A percentile compares a stretch with the other conserved stretches of the same genome.
These are phyloP conservation scores for Eupithecia centaureata DNA, from an alignment of 2,888 invertebrate genomes.

Conservation along the genomic window DNA sequence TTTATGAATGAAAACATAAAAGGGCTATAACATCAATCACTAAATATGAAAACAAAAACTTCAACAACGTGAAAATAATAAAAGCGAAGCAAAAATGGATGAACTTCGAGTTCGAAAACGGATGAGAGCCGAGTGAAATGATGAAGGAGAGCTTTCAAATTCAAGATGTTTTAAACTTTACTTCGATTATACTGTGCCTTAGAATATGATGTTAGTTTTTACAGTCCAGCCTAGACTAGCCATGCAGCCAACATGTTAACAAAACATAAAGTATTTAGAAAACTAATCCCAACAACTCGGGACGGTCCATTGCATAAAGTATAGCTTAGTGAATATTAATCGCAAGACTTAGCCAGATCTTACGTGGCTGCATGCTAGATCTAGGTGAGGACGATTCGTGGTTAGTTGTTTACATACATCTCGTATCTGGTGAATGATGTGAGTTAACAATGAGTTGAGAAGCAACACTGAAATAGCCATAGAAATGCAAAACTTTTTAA, in stretches of 20 bases:
- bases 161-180: neutral
- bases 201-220: neutral
- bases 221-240: neutral
- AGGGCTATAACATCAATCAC: neutral
- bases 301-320: constrained; percentile 30
- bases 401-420: constrained; percentile 36
- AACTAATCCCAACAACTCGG: constrained; percentile 26
- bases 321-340: constrained; percentile 38
- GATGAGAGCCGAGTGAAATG: neutral
- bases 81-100: neutral
- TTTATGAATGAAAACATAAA: neutral
- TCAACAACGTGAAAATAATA: neutral
- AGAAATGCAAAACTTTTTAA: too few relatives aligned
- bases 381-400: constrained; percentile 30
- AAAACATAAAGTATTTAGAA: constrained; percentile 22
- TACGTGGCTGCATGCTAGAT: constrained; percentile 40
- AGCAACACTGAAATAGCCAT: neutral
- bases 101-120: neutral
- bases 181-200: neutral
- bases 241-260: neutral
- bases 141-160: neutral
- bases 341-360: constrained; percentile 33
- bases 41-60: neutral
- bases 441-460: neutral
- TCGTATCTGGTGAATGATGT: constrained; percentile 36